A percentile compares a stretch with the other conserved stretches of the same genome.
These are phyloP conservation scores for Allobates femoralis DNA, from an alignment of 2,797 vertebrate genomes.

Conservation along the genomic window DNA sequence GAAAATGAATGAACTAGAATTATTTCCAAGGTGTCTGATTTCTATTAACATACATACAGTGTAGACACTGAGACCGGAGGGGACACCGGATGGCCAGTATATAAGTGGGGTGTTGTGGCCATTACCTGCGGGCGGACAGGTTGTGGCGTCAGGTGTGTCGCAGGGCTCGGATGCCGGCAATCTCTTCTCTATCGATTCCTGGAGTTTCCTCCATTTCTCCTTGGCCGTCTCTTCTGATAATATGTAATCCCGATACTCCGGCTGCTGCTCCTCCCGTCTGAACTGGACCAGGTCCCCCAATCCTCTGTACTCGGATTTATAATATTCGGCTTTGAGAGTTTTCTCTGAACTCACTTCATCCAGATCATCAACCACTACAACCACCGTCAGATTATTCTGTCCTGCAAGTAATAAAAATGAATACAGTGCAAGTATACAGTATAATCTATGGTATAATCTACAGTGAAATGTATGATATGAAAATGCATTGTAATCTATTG, in stretches of 20 bases:
- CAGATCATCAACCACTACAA: not conserved
- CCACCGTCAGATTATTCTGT: not conserved
- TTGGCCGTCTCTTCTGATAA: not conserved
- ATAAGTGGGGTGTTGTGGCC: no score
- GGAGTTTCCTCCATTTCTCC: not conserved
- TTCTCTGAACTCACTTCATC: not conserved
- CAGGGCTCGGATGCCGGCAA: not conserved
- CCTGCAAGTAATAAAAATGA: not conserved
- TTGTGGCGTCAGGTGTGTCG: not conserved
- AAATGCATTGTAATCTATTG: no score
- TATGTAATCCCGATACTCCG: not conserved
- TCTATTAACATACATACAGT: no score
- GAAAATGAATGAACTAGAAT: no score
- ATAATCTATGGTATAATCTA: no score
- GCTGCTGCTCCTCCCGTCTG: not conserved
- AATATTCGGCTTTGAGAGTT: not conserved
- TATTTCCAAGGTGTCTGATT: no score
- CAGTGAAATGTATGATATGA: no score
- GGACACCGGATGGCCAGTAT: no score
- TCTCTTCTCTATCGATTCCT: not conserved
- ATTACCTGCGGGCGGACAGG: not conserved
- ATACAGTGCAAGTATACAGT: not conserved
- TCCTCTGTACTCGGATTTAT: not conserved
- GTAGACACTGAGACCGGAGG: no score
- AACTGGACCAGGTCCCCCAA: not conserved